Base-by-base conservation (phyloP, 2,888 invertebrate genomes). In the Oscheius myriophilus region DNA sequence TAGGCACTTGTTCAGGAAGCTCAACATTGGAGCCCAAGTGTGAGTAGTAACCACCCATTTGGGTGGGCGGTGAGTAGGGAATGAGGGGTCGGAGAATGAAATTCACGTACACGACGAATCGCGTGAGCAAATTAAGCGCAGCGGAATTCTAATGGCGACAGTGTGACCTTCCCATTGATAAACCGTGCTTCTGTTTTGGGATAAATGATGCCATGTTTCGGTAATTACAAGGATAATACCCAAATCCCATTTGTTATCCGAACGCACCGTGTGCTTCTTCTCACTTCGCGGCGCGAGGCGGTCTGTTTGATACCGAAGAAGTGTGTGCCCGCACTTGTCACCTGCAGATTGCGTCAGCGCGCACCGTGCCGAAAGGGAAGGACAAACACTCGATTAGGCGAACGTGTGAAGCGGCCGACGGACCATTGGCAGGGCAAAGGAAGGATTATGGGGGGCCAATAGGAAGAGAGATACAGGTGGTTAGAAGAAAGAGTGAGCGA, bases 321-420 rank as follows among this genome's bases (percentile, higher is more conserved):
- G n/a, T 45, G 46, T 59, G 46, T 45, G 26, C 43, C 26, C 18
- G 46, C 49, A 46, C 61, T 61, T 61, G 61, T 61, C 61, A 61
- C 61, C 61, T 61, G 61, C 26, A 49, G 39, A 46, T 61, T 61
- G 61, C 61, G 61, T 61, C 46, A 61, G 61, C 49, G 39, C 45
- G 46, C 23, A 26, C 49, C 18, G 1, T 61, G 61, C 46, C 61
- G 61, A 49, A 61, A 49, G 49, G 49, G 46, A 49, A 49, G 49
- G 49, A 49, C 61, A 61, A 61, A 61, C 61, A 61, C 61, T 61
- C 61, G 61, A 61, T 61, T 61, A 61, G 61, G 61, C 26, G 61
- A 61, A 61, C 49, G 61, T 61, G 61, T 61, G 61, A 61, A 61
- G 49, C 49, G 33, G 9, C 7, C 21, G 18, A 21, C 16, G 53